Evolutionary conservation across 1,140 invertebrate genomes (phyloP).

Genomic region (Arctopsyche grandis): DNA sequence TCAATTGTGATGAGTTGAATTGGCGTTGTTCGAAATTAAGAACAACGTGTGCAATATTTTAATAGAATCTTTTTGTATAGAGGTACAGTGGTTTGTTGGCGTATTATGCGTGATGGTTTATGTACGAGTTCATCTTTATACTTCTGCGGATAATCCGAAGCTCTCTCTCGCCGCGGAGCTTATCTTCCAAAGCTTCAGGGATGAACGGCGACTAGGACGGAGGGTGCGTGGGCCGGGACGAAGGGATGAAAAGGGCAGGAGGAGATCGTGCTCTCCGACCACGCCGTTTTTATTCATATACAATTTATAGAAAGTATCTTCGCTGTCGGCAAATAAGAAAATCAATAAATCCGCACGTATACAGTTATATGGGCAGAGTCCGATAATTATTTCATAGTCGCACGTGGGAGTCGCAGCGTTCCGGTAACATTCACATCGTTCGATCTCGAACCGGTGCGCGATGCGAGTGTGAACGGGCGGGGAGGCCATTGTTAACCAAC

Average conservation of each 20-base stretch:
- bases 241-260: background rate
- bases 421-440: conserved; percentile 42
- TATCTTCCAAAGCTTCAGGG: too few species aligned
- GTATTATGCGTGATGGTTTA: too few species aligned
- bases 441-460: conserved; percentile 14
- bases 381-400: conserved; percentile 46
- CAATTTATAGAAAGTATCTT: too few species aligned
- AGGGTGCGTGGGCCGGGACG: background rate
- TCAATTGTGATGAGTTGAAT: too few species aligned
- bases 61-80: too few species aligned
- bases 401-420: conserved; percentile 40
- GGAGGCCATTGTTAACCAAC: conserved; percentile 12
- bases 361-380: background rate
- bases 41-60: too few species aligned
- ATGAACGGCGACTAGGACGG: background rate
- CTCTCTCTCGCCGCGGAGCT: background rate
- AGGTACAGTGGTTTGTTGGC: too few species aligned
- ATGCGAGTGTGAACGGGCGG: conserved; percentile 38
- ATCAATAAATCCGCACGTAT: conserved; percentile 43
- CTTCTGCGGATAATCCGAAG: background rate
- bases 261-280: too few species aligned
- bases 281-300: too few species aligned
- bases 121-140: background rate
- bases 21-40: too few species aligned
- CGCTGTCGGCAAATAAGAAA: conserved; percentile 25